Conservation (phyloP, 2,888 invertebrate genomes). For the Lepidocyrtinus sp. region DNA sequence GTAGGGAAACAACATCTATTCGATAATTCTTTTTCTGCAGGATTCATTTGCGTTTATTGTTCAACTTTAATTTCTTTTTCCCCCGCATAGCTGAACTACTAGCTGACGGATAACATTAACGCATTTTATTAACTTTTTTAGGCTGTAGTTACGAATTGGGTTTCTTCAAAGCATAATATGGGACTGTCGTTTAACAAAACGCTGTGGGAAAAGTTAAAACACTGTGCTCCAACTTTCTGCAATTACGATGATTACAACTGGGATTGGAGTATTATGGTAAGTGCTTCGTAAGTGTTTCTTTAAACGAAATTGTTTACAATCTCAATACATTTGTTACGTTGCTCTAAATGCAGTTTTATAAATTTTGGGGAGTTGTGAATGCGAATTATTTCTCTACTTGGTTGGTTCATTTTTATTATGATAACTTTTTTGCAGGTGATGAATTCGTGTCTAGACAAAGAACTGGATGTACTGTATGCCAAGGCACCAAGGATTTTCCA, state of each 20-base stretch:
- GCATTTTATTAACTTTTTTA: conserved; percentile 75
- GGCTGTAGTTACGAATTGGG: conserved; percentile 95
- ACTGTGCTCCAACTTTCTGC: conserved; percentile 90
- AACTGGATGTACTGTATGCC: conserved; percentile 82
- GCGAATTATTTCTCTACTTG: no score
- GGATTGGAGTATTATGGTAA: no score
- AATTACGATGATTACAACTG: conserved; percentile 99
- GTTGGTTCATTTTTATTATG: no score
- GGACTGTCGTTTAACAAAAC: conserved; percentile 95
- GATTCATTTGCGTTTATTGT: no score
- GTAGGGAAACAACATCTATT: background rate
- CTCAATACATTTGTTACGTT: no score
- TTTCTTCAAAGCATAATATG: conserved; percentile 99
- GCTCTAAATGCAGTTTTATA: no score
- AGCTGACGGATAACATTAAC: no score
- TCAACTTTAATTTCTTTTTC: background rate
- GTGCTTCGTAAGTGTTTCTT: no score
- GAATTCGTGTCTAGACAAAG: conserved; percentile 82
- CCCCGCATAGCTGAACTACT: no score
- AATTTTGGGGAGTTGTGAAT: no score
- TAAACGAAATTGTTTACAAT: no score
- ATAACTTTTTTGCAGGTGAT: conserved; percentile 93
- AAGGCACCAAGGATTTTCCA: conserved; percentile 97
- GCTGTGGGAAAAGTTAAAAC: conserved; percentile 88
- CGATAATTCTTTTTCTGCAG: background rate